Evolutionary conservation across 1,140 invertebrate genomes (phyloP), one percentile per base, ranked within the genome.

Genomic region (Neocloeon triangulifer): DNA sequence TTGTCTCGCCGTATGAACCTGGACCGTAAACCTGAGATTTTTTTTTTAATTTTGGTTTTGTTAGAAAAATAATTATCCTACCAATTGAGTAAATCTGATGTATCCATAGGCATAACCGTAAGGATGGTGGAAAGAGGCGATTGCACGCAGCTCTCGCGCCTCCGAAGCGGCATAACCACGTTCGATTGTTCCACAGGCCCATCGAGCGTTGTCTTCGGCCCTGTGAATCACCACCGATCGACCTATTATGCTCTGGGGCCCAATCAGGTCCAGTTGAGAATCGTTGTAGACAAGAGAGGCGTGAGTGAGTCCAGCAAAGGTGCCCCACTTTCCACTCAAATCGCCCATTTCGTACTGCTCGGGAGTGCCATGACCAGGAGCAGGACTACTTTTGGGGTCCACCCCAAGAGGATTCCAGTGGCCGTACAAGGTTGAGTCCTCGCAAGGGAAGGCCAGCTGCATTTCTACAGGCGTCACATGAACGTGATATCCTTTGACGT

Each of bases 91-190:
- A n/a, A 92, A 71, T 55, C 74, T 64, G 15, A 94, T 64, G 43
- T 84, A 89, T 13, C 88, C 86, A 48, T 69, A 73, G 2, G 80
- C 73, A 53, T 70, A 81, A 1, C 84, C 82, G 7, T 66, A 57
- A 0, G 81, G 80, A 61, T 88, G 77, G 58, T 91, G 81, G 51
- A 91, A 92, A 0, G 81, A 88, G 4, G 82, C 85, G 39, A 92
- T 81, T 5, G 69, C 82, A 30, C 78, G 59, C 19, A 88, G 58
- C 58, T 91, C 80, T 35, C 72, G 52, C 2, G 80, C 81, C 50
- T 85, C 81, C 3, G 71, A 69, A 1, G 79, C 75, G 35, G 75
- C 71, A 48, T 85, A 88, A 5, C 82, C 82, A 41, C 81, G 61
- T 49, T 82, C 76, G 19, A 91, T 63, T 0, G 70, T 73, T 1